Evolutionary conservation across 1,140 invertebrate genomes (phyloP).

Genomic region (Teleopsis dalmanni): DNA sequence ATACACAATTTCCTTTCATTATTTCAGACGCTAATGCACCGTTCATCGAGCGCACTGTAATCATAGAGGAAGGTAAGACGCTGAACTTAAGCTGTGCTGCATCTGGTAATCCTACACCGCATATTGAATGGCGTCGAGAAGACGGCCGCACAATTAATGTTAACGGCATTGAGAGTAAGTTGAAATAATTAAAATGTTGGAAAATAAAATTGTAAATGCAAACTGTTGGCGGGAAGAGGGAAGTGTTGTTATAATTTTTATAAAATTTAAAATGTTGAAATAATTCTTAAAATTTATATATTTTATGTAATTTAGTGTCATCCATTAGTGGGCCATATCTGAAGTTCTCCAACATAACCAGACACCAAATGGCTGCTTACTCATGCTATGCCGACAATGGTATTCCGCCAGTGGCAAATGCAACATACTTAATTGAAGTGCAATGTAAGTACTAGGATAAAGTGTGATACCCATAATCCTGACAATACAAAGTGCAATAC

Average conservation of each 20-base stretch:
- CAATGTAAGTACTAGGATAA: constrained; percentile 83
- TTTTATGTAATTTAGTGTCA: constrained; percentile 44
- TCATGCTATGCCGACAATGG: constrained; percentile 83
- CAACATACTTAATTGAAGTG: constrained; percentile 74
- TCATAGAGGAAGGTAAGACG: constrained; percentile 66
- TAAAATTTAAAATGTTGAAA: background rate
- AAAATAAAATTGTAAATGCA: background rate
- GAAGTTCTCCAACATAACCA: constrained; percentile 72
- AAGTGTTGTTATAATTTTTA: background rate
- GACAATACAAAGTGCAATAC: no score
- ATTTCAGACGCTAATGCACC: constrained; percentile 21
- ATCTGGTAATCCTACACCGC: constrained; percentile 64
- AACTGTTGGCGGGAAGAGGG: no score
- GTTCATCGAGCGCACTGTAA: constrained; percentile 42
- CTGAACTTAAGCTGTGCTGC: constrained; percentile 68
- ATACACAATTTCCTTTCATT: background rate
- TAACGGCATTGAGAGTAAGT: constrained; percentile 43
- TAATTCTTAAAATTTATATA: background rate
- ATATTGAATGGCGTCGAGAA: constrained; percentile 66
- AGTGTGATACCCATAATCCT: no score
- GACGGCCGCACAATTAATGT: constrained; percentile 57
- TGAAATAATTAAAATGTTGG: constrained; percentile 29
- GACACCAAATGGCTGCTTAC: constrained; percentile 81
- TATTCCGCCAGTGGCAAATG: constrained; percentile 70
- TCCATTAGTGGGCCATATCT: constrained; percentile 63